Base-by-base conservation (phyloP, 2,888 invertebrate species). In the Geophilus truncorum region DNA sequence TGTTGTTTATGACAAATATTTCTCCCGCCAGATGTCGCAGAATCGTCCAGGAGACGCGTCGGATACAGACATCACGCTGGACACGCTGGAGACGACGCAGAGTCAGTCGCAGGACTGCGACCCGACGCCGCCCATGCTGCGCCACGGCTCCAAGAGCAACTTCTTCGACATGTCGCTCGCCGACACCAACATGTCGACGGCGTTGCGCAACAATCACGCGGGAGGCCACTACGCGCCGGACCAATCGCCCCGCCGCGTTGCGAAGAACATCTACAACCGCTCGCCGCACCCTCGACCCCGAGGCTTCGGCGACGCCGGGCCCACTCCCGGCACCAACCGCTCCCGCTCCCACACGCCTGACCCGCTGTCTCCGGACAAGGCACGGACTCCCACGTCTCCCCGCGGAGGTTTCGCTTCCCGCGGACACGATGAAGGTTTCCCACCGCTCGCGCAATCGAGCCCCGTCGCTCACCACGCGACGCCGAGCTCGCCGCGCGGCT, bases 81-180 rank as follows among this genome's bases (percentile, higher is more conserved):
- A 81, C 40, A 81, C 79, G 34, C 79, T 81, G 23, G 82, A 82
- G 25, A 81, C 81, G 28, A 82, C 81, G 28, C 83, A 81, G 80
- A 81, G 79, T 32, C 95, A 95, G 88, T 94, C 94, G 79, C 93
- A 94, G 84, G 96, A 96, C 90, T 96, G 95, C 88, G 95, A 96
- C 88, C 95, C 96, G 9, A 95, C 96, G 84, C 96, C 95, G 77
- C 84, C 84, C 70, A 81, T 84, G 36, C 83, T 83, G n/a, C 90
- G 95, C 84, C 93, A 93, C 85, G 94, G 94, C 85, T 95, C 95
- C 81, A 93, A 92, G 85, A 93, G 92, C 84, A 95, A 95, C 88
- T 92, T 96, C 89, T 95, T 95, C 90, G 91, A 93, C 87, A 93
- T 94, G 82, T 91, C 92, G 82, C 89, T 90, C 84, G 89, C 89